Conservation (phyloP, 2,888 invertebrate species). For the Keiferia lycopersicella region DNA sequence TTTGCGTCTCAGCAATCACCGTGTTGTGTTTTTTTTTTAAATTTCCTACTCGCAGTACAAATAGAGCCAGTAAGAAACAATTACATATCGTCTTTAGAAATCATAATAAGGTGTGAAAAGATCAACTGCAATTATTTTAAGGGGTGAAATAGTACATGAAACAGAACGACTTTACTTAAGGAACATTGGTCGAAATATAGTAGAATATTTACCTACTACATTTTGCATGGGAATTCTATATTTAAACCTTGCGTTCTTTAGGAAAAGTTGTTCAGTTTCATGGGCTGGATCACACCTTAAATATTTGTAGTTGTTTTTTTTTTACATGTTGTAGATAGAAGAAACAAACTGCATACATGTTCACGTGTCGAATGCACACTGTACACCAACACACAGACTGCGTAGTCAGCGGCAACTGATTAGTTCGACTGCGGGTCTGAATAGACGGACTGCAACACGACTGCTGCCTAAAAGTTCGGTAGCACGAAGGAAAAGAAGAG, state of each 20-base stretch:
- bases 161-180: too few relatives aligned
- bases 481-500: not conserved
- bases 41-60: not conserved
- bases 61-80: slow-evolving; percentile 21
- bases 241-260: too few relatives aligned
- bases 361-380: slow-evolving; percentile 67
- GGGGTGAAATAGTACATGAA: too few relatives aligned
- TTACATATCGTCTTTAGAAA: slow-evolving; percentile 20
- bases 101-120: too few relatives aligned
- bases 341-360: slow-evolving; percentile 50
- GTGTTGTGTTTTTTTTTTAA: not conserved
- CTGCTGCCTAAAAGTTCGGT: not conserved
- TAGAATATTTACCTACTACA: too few relatives aligned
- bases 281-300: too few relatives aligned
- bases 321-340: too few relatives aligned
- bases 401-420: slow-evolving; percentile 57
- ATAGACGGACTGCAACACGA: not conserved
- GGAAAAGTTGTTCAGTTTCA: too few relatives aligned
- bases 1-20: not conserved
- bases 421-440: slow-evolving; percentile 57
- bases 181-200: too few relatives aligned
- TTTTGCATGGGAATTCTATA: too few relatives aligned
- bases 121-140: too few relatives aligned
- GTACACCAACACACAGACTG: slow-evolving; percentile 75
- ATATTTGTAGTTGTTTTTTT: too few relatives aligned